phyloP scores from a whole-genome alignment of 2,113 vertebrate genomes.

The Paramisgurnus dabryanus region DNA sequence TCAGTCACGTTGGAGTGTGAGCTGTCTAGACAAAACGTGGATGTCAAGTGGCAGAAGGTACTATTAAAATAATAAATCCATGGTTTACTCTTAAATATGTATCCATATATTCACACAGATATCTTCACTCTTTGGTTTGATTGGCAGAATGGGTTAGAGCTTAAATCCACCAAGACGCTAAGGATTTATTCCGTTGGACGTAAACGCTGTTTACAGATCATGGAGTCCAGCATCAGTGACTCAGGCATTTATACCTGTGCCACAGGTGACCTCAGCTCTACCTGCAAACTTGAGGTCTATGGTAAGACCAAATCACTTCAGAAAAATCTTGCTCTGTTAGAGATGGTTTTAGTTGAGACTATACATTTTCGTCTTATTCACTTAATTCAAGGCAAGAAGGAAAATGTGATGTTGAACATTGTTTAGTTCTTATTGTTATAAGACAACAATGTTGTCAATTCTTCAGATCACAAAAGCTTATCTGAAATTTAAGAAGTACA shows the following conservation, averaged over 20 bases:
- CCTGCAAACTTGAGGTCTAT: constrained; percentile 77
- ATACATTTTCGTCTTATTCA: background rate
- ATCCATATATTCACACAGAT: background rate
- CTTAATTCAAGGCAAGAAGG: background rate
- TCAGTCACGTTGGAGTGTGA: constrained; percentile 84
- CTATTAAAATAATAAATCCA: constrained; percentile 24
- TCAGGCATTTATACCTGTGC: constrained; percentile 75
- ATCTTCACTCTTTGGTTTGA: background rate
- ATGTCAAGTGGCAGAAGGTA: constrained; percentile 91
- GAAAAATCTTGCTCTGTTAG: background rate
- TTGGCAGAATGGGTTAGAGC: constrained; percentile 72
- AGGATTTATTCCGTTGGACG: constrained; percentile 84
- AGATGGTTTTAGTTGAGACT: background rate
- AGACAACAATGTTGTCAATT: background rate
- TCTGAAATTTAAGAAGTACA: background rate
- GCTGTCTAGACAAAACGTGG: constrained; percentile 82
- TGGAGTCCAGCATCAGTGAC: constrained; percentile 61
- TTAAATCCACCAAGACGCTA: constrained; percentile 72
- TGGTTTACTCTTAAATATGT: background rate
- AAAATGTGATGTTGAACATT: background rate
- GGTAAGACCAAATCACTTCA: constrained; percentile 68
- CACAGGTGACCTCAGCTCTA: constrained; percentile 69
- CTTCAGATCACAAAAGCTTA: background rate
- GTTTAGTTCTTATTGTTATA: background rate
- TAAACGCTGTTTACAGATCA: constrained; percentile 74